phyloP scores from a whole-genome alignment of 1,140 invertebrate genomes.

The Adelges cooleyi region DNA sequence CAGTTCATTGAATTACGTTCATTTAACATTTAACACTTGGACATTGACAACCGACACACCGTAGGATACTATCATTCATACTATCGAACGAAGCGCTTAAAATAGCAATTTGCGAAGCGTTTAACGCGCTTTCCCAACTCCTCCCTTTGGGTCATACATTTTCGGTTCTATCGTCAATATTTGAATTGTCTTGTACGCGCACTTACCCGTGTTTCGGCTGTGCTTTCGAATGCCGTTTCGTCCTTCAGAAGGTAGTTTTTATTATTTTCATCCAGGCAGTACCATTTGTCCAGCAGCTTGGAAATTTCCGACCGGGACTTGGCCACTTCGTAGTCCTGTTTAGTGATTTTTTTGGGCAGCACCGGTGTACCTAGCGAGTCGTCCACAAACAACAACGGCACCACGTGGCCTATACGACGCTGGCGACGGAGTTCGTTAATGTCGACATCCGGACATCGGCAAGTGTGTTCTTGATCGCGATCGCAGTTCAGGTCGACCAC shows the following conservation, averaged over 20 bases:
- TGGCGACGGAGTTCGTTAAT: conserved; percentile 57
- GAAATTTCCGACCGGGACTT: conserved; percentile 47
- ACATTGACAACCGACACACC: too few relatives aligned
- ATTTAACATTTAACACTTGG: too few relatives aligned
- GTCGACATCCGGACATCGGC: conserved; percentile 60
- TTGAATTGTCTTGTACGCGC: too few relatives aligned
- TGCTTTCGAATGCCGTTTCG: not conserved
- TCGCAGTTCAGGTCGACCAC: conserved; percentile 58
- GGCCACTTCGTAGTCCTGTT: conserved; percentile 61
- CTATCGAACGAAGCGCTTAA: too few relatives aligned
- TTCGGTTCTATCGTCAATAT: too few relatives aligned
- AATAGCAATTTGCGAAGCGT: too few relatives aligned
- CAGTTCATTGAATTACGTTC: too few relatives aligned
- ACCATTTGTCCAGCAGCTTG: conserved; percentile 57
- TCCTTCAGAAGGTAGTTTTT: not conserved
- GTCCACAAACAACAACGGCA: conserved; percentile 62
- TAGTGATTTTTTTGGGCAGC: conserved; percentile 60
- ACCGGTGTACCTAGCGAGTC: conserved; percentile 61
- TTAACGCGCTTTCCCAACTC: too few relatives aligned
- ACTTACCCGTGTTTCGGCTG: too few relatives aligned
- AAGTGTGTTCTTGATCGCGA: conserved; percentile 51
- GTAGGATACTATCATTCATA: too few relatives aligned
- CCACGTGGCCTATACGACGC: conserved; percentile 52
- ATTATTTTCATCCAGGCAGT: conserved; percentile 41
- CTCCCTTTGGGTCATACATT: too few relatives aligned